Evolutionary conservation across 2,888 invertebrate species (phyloP).

Genomic region (Cephus nigrinus): DNA sequence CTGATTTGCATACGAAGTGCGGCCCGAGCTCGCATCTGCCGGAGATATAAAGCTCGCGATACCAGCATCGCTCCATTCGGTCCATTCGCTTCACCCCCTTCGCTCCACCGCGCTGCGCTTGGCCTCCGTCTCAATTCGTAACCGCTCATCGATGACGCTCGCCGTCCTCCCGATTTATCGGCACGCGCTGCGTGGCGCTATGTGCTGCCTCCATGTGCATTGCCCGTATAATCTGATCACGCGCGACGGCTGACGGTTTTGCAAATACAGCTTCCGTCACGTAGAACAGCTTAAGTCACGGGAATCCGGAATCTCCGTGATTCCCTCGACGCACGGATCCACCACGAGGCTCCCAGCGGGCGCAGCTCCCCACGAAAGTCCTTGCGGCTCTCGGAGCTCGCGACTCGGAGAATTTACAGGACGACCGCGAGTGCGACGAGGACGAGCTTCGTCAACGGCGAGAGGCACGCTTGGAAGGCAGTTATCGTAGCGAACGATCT

Average conservation of each 20-base stretch:
- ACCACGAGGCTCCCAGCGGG: slow-evolving; percentile 17
- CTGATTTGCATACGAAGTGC: slow-evolving; percentile 56
- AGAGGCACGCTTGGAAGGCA: slow-evolving; percentile 15
- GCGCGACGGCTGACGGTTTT: slow-evolving; percentile 50
- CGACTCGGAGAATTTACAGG: no score
- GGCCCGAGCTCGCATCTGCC: slow-evolving; percentile 44
- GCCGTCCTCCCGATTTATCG: no score
- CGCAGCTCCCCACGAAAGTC: not conserved
- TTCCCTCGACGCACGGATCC: slow-evolving; percentile 16
- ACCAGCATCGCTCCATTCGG: slow-evolving; percentile 20
- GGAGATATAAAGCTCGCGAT: slow-evolving; percentile 42
- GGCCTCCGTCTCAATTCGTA: no score
- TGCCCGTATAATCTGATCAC: slow-evolving; percentile 53
- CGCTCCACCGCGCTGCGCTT: no score
- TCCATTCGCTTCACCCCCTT: no score
- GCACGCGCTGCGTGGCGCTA: no score
- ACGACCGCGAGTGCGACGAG: no score
- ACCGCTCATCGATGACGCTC: no score
- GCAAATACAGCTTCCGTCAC: slow-evolving; percentile 57
- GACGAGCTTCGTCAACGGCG: no score
- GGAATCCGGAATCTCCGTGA: not conserved
- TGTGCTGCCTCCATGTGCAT: no score
- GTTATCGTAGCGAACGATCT: slow-evolving; percentile 59
- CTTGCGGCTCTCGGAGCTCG: not conserved
- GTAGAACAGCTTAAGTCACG: slow-evolving; percentile 53